Evolutionary conservation across 2,113 vertebrate species (phyloP), one percentile per base, ranked within the genome.

Genomic region (Sporophila hypoxantha): DNA sequence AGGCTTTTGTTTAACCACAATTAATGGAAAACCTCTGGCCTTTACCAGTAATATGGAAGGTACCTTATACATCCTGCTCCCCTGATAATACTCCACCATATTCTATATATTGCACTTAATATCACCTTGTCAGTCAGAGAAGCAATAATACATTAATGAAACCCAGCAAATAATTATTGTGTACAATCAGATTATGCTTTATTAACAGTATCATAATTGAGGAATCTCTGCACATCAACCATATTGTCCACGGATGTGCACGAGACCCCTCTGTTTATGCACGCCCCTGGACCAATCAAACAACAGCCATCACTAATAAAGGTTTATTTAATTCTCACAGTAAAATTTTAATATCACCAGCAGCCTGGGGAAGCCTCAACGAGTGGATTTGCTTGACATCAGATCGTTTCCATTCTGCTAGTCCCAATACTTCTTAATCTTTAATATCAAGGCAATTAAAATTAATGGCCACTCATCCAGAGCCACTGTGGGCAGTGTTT

Each of bases 401-500:
- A 97, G 98, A 98, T 99, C 97, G 97, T 98, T 99, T 98, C 98
- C 97, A 98, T 98, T 98, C 98, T 96, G 97, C 97, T 97, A 97
- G 98, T 98, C 98, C 98, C 97, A 96, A 97, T 96, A 97, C 98
- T 98, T 99, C 98, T 99, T 99, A 99, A 99, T 99, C 98, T 99
- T 99, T 99, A 99, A 99, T 99, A 99, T 99, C 98, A 98, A 98
- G 98, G 98, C 98, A 99, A 99, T 99, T 99, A 99, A 99, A 99
- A 99, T 99, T 99, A 99, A 99, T 99, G 99, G 98, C 98, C 98
- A 98, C 98, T 98, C 98, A 98, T 98, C 97, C 95, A 95, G 97
- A 98, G 98, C 98, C 98, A 98, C 97, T 98, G 98, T 99, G 98
- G 98, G 98, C 99, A 98, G 98, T 98, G 98, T 98, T 99, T 98